phyloP scores from a whole-genome alignment of 1,140 invertebrate genomes.

The Chironomus striatipennis region DNA sequence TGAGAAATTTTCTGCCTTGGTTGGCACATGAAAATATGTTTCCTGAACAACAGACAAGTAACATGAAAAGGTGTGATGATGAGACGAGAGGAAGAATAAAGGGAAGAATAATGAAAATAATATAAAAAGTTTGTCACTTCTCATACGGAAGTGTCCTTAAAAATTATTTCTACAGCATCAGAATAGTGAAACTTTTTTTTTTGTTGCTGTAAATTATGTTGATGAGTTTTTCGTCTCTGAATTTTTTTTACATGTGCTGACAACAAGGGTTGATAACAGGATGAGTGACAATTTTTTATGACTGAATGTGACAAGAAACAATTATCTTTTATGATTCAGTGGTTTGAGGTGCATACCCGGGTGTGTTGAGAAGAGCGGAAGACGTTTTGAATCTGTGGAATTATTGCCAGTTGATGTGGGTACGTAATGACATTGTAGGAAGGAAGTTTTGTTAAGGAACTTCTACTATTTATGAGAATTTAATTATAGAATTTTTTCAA shows the following conservation, averaged over 20 bases:
- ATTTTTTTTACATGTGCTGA: slow-evolving; percentile 5
- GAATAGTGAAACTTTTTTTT: neutral
- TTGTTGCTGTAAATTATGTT: neutral
- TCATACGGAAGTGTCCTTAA: neutral
- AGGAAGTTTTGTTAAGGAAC: too few relatives aligned
- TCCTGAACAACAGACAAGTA: neutral
- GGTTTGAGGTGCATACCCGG: too few relatives aligned
- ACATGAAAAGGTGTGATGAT: neutral
- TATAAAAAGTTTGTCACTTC: neutral
- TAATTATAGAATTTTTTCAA: too few relatives aligned
- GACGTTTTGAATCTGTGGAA: too few relatives aligned
- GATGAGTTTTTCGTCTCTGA: neutral
- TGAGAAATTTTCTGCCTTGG: neutral
- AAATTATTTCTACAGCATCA: neutral
- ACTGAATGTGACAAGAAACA: too few relatives aligned
- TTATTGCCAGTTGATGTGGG: too few relatives aligned
- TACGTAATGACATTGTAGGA: too few relatives aligned
- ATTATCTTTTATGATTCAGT: too few relatives aligned
- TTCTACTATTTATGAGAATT: too few relatives aligned
- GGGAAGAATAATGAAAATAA: neutral
- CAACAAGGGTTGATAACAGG: neutral
- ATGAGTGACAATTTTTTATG: too few relatives aligned
- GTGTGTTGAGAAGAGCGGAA: too few relatives aligned
- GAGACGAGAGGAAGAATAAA: too few relatives aligned
- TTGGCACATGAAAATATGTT: neutral